phyloP scores from a whole-genome alignment of 2,888 invertebrate genomes.

The Bellardia bayeri region DNA sequence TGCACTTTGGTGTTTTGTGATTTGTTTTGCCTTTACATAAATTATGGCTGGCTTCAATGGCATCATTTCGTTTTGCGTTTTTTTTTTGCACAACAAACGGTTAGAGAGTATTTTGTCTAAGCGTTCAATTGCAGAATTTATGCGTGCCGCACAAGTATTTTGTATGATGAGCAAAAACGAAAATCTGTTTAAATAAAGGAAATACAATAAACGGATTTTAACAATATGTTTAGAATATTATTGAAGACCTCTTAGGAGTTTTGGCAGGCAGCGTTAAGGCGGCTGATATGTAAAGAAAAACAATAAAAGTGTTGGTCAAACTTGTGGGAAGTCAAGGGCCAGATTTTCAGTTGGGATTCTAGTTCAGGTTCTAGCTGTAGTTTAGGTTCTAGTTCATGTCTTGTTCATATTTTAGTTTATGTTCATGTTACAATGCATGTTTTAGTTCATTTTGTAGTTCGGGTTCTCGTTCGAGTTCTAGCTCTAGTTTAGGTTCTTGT shows the following conservation, averaged over 20 bases:
- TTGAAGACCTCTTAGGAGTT: constrained; percentile 55
- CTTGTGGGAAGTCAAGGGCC: not conserved
- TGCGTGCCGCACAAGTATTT: constrained; percentile 52
- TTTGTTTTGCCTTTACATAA: constrained; percentile 67
- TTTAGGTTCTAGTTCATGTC: too few relatives aligned
- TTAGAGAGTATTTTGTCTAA: constrained; percentile 42
- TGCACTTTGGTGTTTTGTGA: constrained; percentile 68
- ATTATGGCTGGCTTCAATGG: constrained; percentile 56
- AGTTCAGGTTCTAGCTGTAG: too few relatives aligned
- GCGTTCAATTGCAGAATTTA: constrained; percentile 62
- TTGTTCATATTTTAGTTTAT: too few relatives aligned
- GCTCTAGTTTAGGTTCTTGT: too few relatives aligned
- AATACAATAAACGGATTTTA: not conserved
- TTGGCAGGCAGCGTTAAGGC: not conserved
- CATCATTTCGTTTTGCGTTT: not conserved
- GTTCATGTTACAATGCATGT: too few relatives aligned
- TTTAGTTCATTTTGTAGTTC: too few relatives aligned
- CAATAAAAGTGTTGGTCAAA: not conserved
- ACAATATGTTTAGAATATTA: constrained; percentile 45
- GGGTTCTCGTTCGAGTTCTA: too few relatives aligned
- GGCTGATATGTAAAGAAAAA: not conserved
- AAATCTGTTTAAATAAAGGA: not conserved
- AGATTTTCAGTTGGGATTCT: not conserved
- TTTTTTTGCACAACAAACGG: not conserved
- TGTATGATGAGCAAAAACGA: constrained; percentile 30